A percentile compares a stretch with the other conserved stretches of the same genome.
Evolutionary conservation across 37 sponge, comb jelly and placozoan genomes (phyloP).

Genomic region (Axinella damicornis): DNA sequence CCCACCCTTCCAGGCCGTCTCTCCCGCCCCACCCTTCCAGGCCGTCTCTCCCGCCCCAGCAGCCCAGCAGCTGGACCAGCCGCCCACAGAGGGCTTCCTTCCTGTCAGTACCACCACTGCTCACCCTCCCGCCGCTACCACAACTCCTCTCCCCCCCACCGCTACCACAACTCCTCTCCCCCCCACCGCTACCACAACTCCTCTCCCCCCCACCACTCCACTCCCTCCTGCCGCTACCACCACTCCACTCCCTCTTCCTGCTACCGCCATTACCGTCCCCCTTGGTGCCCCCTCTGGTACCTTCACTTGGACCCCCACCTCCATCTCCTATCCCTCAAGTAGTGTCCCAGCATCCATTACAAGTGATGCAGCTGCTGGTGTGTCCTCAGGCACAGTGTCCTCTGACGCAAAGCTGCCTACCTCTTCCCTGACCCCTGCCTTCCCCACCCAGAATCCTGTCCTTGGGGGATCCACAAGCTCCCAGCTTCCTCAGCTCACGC

Average conservation of each 20-base stretch:
- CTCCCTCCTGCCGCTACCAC: neutral
- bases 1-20: no score
- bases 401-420: neutral
- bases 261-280: neutral
- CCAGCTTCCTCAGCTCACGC: slow-evolving; percentile 11
- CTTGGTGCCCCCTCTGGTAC: neutral
- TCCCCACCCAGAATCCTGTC: neutral
- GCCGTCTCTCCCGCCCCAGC: no score
- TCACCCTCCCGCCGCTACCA: neutral
- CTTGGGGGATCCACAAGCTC: neutral
- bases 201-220: neutral
- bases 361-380: neutral
- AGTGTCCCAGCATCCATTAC: neutral
- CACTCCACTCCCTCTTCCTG: neutral
- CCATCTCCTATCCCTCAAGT: neutral
- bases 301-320: neutral
- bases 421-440: neutral
- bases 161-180: neutral
- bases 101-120: neutral
- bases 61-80: no score
- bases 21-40: no score
- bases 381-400: neutral
- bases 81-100: neutral
- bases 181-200: neutral
- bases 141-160: neutral